Base-by-base conservation (phyloP, 2,888 invertebrate genomes). In the Rhabditophanes sp. region DNA sequence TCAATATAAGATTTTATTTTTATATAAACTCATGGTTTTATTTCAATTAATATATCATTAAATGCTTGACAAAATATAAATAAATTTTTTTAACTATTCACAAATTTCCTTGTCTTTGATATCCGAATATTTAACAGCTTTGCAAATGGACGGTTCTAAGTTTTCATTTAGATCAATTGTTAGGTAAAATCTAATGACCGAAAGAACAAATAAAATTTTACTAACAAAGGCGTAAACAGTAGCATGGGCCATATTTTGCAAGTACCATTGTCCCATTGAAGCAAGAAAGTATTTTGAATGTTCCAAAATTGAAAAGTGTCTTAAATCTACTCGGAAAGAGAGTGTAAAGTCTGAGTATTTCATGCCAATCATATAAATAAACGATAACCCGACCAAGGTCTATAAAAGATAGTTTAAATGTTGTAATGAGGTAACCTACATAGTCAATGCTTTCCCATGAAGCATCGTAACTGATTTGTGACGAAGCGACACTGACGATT, bases 381-480 rank as follows among this genome's bases (percentile, higher is more conserved):
- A 39, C 16, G 53, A 53, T 23, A 59, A 40, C 12, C 39, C 32
- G 44, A 59, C 56, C 11, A 59, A 34, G 3, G 50, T 43, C 59
- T 59, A 35, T 4, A 27, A 12, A 27, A 27, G 19, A 27, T 1
- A 14, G 3, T 27, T 27, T n/a, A 27, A 27, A 3, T 4, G 9
- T 9, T 30, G 19, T 4, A n/a, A 30, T n/a, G 28, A n/a, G 11
- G 11, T 3, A 14, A 37, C 53, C 42, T 27, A 62, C 61, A 37
- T 56, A 53, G 34, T 62, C 61, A 21, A 61, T 61, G 21, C 50
- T 52, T 28, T 61, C 61, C 61, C 61, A 61, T 22, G 53, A 50
- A 3, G 61, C 61, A 19, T 59, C 56, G 9, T 57, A 51, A 25
- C 53, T 40, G 2, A 57, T 49, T 19, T 42, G 33, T 16, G 46